Conservation (phyloP, 2,113 vertebrate species). For the Suricata suricatta region DNA sequence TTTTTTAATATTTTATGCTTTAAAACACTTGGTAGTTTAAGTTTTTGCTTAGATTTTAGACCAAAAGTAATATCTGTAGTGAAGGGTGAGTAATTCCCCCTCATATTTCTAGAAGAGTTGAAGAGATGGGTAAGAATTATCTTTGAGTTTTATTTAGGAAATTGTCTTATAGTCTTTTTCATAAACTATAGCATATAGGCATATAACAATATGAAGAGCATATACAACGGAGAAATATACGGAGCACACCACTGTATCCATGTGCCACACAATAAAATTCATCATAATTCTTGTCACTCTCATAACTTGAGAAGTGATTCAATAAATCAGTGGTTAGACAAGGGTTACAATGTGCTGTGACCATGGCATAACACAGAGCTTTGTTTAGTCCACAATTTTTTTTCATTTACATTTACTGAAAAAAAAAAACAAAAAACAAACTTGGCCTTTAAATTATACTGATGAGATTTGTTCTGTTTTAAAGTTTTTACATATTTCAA, state of each 20-base stretch:
- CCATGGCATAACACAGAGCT: slow-evolving; percentile 90
- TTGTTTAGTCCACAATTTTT: slow-evolving; percentile 82
- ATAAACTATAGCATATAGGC: slow-evolving; percentile 81
- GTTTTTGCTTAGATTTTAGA: slow-evolving; percentile 63
- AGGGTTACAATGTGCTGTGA: slow-evolving; percentile 88
- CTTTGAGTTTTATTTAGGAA: slow-evolving; percentile 83
- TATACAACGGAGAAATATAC: slow-evolving; percentile 89
- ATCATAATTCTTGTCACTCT: slow-evolving; percentile 89
- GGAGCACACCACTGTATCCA: slow-evolving; percentile 89
- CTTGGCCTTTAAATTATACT: slow-evolving; percentile 85
- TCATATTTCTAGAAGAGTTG: slow-evolving; percentile 50
- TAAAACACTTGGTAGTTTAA: slow-evolving; percentile 58
- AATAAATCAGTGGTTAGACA: slow-evolving; percentile 90
- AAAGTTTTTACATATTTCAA: slow-evolving; percentile 84
- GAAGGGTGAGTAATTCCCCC: slow-evolving; percentile 45
- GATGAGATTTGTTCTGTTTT: slow-evolving; percentile 89
- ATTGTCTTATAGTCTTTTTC: slow-evolving; percentile 77
- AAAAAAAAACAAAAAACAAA: slow-evolving; percentile 68
- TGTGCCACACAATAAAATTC: slow-evolving; percentile 93
- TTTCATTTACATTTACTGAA: slow-evolving; percentile 87
- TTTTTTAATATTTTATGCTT: slow-evolving; percentile 53
- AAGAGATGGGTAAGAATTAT: slow-evolving; percentile 52
- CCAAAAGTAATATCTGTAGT: neutral
- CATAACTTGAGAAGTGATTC: slow-evolving; percentile 88
- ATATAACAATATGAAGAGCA: slow-evolving; percentile 90